Evolutionary conservation across 1,140 invertebrate species (phyloP).

Genomic region (Potamilus streckersoni): DNA sequence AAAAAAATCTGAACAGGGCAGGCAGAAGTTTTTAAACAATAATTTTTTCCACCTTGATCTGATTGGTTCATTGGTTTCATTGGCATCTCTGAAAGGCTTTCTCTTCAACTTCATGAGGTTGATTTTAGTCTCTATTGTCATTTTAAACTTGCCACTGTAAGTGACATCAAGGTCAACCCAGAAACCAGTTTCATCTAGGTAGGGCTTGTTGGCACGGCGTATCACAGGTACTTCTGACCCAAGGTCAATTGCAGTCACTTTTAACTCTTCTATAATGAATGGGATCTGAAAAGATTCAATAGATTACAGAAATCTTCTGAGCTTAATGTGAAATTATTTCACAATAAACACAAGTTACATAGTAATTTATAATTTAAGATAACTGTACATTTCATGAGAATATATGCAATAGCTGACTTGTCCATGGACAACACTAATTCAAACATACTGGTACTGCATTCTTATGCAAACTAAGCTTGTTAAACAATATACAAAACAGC

Average conservation of each 20-base stretch:
- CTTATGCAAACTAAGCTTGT: too few relatives aligned
- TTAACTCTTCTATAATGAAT: conserved; percentile 87
- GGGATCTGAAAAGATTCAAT: conserved; percentile 73
- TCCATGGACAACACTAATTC: too few relatives aligned
- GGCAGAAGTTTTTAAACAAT: neutral
- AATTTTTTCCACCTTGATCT: conserved; percentile 1
- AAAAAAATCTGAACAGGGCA: too few relatives aligned
- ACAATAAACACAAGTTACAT: too few relatives aligned
- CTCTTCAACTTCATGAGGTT: conserved; percentile 88
- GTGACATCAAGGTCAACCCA: conserved; percentile 93
- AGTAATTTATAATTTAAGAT: too few relatives aligned
- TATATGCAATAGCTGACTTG: too few relatives aligned
- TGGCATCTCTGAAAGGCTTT: too few relatives aligned
- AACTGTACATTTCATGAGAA: too few relatives aligned
- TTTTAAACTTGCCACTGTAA: conserved; percentile 87
- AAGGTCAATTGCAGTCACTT: conserved; percentile 81
- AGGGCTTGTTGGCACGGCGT: conserved; percentile 78
- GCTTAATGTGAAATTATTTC: neutral
- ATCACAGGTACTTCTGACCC: conserved; percentile 83
- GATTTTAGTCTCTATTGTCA: conserved; percentile 95
- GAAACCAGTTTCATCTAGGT: conserved; percentile 86
- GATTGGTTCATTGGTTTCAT: too few relatives aligned
- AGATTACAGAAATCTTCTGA: conserved; percentile 28
- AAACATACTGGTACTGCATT: too few relatives aligned
- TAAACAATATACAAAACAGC: too few relatives aligned